Percentiles rank a stretch among this genome's conserved stretches.
phyloP scores from a whole-genome alignment of 2,797 vertebrate genomes.

The Cephalopachus bancanus region DNA sequence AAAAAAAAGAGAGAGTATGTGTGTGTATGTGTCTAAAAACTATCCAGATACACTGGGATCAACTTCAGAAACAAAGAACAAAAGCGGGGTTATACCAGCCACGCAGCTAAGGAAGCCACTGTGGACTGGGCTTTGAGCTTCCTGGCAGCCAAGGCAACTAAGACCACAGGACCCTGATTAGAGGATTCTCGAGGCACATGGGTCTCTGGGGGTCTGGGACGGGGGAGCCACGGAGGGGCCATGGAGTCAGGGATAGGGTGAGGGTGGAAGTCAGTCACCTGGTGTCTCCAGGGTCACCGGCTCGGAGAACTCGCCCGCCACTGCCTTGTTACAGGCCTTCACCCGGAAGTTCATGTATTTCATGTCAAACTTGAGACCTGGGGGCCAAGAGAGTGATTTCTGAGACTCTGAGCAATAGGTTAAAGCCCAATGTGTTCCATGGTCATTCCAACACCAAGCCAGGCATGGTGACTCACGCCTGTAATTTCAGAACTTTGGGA shows the following conservation, averaged over 20 bases:
- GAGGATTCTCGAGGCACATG: neutral
- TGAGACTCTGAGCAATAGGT: neutral
- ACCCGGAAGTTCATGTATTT: constrained; percentile 97
- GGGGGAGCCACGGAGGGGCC: neutral
- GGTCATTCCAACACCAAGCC: neutral
- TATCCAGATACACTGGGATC: neutral
- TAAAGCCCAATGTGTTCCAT: accelerated
- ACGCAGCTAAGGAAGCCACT: neutral
- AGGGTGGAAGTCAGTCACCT: constrained; percentile 87
- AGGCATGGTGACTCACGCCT: no score
- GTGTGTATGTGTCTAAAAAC: neutral
- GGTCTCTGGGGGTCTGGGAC: neutral
- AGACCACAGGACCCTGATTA: neutral
- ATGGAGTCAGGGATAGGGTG: neutral
- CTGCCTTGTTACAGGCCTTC: constrained; percentile 97
- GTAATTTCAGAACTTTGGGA: no score
- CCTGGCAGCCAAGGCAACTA: constrained; percentile 2
- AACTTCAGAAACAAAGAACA: neutral
- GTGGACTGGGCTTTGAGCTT: neutral
- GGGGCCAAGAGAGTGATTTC: neutral
- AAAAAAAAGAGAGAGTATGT: no score
- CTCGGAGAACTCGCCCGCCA: constrained; percentile 97
- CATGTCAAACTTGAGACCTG: constrained; percentile 97
- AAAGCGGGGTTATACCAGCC: neutral
- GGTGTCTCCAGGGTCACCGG: constrained; percentile 95